These are phyloP conservation scores for Napeogenes inachia DNA, from an alignment of 2,888 invertebrate genomes.

Conservation along the genomic window DNA sequence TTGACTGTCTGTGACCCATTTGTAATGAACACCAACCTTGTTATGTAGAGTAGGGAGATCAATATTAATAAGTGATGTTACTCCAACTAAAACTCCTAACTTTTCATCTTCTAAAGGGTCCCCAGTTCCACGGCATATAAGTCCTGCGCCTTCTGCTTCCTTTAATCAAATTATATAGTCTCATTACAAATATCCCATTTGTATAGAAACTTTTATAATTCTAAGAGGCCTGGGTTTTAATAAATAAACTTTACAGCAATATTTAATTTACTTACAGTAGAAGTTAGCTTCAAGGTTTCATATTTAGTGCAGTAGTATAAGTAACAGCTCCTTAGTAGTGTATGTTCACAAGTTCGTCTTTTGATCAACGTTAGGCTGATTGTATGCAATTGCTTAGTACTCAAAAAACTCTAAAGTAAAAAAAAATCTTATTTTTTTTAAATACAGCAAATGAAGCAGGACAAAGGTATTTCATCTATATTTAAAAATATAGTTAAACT, in stretches of 20 bases:
- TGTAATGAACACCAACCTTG: slow-evolving; percentile 40
- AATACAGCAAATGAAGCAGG: not conserved
- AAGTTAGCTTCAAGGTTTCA: slow-evolving; percentile 22
- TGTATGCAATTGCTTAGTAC: slow-evolving; percentile 33
- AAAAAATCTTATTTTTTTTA: not conserved
- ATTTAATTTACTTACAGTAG: slow-evolving; percentile 24
- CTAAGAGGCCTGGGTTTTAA: too few species aligned
- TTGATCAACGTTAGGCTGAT: slow-evolving; percentile 35
- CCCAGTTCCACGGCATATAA: slow-evolving; percentile 51
- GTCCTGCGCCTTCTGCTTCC: slow-evolving; percentile 55
- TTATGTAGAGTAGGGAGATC: slow-evolving; percentile 46
- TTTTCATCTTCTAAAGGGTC: slow-evolving; percentile 44
- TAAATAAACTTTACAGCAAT: too few species aligned
- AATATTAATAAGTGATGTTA: slow-evolving; percentile 45
- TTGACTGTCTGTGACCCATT: slow-evolving; percentile 43
- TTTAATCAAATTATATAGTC: slow-evolving; percentile 25
- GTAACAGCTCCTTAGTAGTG: slow-evolving; percentile 34
- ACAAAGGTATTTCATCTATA: too few species aligned
- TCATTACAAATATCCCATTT: not conserved
- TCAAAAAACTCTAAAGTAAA: slow-evolving; percentile 43
- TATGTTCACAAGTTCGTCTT: slow-evolving; percentile 34
- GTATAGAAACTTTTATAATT: not conserved
- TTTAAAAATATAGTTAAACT: not conserved
- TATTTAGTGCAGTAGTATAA: slow-evolving; percentile 42
- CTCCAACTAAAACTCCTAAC: slow-evolving; percentile 51